Evolutionary conservation across 2,797 vertebrate species (phyloP).

Genomic region (Triplophysa yarkandensis): DNA sequence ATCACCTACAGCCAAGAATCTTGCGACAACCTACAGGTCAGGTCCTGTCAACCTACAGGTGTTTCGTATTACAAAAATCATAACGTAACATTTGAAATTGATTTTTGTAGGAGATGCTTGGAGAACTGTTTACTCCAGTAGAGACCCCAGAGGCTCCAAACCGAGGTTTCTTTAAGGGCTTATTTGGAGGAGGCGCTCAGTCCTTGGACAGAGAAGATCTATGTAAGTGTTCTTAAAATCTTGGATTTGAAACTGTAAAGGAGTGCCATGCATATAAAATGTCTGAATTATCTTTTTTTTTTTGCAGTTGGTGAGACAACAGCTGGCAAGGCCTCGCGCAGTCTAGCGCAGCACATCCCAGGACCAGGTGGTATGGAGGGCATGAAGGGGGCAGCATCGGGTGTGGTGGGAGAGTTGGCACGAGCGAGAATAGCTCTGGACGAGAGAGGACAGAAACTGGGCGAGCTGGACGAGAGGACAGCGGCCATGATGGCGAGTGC

Average conservation of each 20-base stretch:
- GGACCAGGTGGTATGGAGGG: conserved; percentile 93
- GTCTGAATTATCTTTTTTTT: conserved; percentile 7
- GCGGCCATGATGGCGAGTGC: conserved; percentile 95
- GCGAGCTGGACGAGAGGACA: conserved; percentile 93
- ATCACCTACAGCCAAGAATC: conserved; percentile 97
- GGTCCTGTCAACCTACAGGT: conserved; percentile 96
- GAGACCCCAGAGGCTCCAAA: conserved; percentile 99
- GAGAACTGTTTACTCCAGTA: conserved; percentile 95
- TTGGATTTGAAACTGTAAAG: background rate
- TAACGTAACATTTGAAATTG: too few relatives aligned
- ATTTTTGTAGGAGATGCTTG: conserved; percentile 91
- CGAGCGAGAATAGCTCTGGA: conserved; percentile 92
- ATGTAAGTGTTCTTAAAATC: conserved; percentile 85
- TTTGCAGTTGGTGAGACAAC: conserved; percentile 86
- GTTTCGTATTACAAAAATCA: conserved; percentile 14
- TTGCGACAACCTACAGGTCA: conserved; percentile 96
- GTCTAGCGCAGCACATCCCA: conserved; percentile 94
- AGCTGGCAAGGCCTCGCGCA: conserved; percentile 90
- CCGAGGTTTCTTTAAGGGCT: conserved; percentile 96
- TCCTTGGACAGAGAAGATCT: conserved; percentile 97
- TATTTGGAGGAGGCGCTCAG: conserved; percentile 96
- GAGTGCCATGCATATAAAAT: background rate
- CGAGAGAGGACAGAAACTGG: conserved; percentile 94
- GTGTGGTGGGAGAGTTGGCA: conserved; percentile 91
- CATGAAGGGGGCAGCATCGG: conserved; percentile 94